Conservation (phyloP, 2,797 vertebrate species). For the Diplodus sargus region DNA sequence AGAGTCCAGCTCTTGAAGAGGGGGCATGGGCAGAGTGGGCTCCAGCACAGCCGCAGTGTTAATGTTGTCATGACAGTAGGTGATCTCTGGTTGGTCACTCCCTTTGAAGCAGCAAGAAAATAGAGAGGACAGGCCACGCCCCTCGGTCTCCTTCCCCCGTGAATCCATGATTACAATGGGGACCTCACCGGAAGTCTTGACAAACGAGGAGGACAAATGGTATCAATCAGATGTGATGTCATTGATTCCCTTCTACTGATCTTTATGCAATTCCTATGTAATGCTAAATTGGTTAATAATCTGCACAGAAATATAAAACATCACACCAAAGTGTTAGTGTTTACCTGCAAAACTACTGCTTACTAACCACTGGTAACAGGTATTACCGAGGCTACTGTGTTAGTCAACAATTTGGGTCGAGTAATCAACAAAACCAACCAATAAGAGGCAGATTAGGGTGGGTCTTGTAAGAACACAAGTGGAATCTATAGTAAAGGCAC, state of each 20-base stretch:
- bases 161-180: slow-evolving; percentile 85
- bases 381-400: no score
- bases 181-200: background rate
- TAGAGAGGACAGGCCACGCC: slow-evolving; percentile 85
- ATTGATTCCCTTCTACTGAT: background rate
- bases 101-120: slow-evolving; percentile 94
- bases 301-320: background rate
- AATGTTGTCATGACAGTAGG: slow-evolving; percentile 87
- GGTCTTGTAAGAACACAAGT: no score
- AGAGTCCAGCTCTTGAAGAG: slow-evolving; percentile 89
- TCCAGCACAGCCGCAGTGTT: slow-evolving; percentile 87
- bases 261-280: background rate
- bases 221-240: background rate
- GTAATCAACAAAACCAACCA: no score
- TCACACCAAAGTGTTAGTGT: no score
- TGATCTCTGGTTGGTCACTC: slow-evolving; percentile 93
- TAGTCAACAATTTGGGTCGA: no score
- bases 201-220: background rate
- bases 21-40: slow-evolving; percentile 89
- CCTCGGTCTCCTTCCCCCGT: slow-evolving; percentile 73
- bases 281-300: background rate
- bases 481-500: no score
- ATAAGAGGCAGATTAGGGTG: no score
- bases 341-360: no score
- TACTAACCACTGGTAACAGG: no score